These are phyloP conservation scores for Blera fallax DNA, from an alignment of 2,888 invertebrate genomes.

Conservation along the genomic window DNA sequence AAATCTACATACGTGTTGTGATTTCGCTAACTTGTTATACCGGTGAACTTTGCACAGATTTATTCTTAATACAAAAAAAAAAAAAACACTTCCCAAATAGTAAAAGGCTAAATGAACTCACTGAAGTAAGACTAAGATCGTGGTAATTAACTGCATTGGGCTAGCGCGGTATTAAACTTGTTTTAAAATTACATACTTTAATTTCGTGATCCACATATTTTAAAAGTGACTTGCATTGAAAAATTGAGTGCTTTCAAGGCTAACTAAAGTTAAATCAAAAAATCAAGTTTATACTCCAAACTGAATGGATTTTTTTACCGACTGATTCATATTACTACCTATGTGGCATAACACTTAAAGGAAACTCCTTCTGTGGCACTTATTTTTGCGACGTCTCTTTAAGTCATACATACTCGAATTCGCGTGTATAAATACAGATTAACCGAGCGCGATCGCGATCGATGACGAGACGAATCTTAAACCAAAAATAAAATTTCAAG, in stretches of 20 bases:
- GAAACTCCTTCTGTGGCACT: conserved; percentile 50
- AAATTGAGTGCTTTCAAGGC: conserved; percentile 59
- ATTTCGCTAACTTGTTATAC: neutral
- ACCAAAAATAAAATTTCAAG: conserved; percentile 28
- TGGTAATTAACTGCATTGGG: neutral
- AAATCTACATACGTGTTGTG: neutral
- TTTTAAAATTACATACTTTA: conserved; percentile 1
- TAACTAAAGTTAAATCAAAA: conserved; percentile 31
- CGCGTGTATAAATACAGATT: conserved; percentile 37
- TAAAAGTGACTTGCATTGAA: conserved; percentile 57
- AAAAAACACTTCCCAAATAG: neutral
- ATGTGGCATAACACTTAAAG: conserved; percentile 52
- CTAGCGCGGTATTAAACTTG: neutral
- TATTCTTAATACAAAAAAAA: neutral
- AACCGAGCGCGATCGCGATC: conserved; percentile 37
- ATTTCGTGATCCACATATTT: conserved; percentile 27
- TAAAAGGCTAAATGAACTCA: neutral
- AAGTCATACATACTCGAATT: conserved; percentile 19
- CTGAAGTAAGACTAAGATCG: neutral
- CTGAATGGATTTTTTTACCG: neutral
- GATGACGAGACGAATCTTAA: conserved; percentile 39
- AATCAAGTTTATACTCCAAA: conserved; percentile 29
- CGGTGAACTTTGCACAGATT: neutral
- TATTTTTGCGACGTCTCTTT: conserved; percentile 21
- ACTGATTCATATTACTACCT: neutral